Base-by-base conservation (phyloP, 1,140 invertebrate species). In the Lepidurus couesii region DNA sequence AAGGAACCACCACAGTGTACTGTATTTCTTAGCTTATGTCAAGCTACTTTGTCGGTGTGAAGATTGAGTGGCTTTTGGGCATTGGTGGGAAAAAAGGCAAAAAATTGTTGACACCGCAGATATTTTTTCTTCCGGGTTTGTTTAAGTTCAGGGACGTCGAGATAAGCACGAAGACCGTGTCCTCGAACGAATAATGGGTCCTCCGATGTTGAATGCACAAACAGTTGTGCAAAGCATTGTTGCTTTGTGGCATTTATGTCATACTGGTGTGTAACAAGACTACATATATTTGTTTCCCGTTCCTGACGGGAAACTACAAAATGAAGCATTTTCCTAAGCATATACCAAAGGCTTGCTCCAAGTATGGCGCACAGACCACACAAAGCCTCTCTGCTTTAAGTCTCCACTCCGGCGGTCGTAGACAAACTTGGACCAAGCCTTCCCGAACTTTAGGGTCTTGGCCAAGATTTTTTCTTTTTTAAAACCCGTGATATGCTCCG, bases 191-290 rank as follows among this genome's bases (percentile, higher is more conserved):
- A 65, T 65, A 65, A 65, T 21, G 21, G 8, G 21, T 65, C 21
- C 16, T 21, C 53, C 53, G 21, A 65, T 65, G 53, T 65, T 65
- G 53, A 65, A 65, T 65, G 34, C 53, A 65, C 53, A 65, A 65
- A 65, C 13, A 16, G 53, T 65, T 65, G 21, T 13, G 13, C 5
- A 65, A n/a, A 65, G 53, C 53, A 16, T 65, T 21, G 53, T 13
- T 21, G 53, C n/a, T 65, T 65, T 65, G n/a, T 16, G 53, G 53
- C 53, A 21, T 1, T 65, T 21, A 13, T 34, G 34, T 34, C 34
- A 65, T 53, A n/a, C 53, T 21, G 21, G 9, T 21, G 53, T 65
- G 53, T 65, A 21, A 65, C 53, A 65, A 9, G 53, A 21, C 53
- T 65, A 21, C 16, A 65, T 1, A 65, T 65, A 13, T 65, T 65